Evolutionary conservation across 2,797 vertebrate genomes (phyloP).

Genomic region (Alcedo quadribrachys): DNA sequence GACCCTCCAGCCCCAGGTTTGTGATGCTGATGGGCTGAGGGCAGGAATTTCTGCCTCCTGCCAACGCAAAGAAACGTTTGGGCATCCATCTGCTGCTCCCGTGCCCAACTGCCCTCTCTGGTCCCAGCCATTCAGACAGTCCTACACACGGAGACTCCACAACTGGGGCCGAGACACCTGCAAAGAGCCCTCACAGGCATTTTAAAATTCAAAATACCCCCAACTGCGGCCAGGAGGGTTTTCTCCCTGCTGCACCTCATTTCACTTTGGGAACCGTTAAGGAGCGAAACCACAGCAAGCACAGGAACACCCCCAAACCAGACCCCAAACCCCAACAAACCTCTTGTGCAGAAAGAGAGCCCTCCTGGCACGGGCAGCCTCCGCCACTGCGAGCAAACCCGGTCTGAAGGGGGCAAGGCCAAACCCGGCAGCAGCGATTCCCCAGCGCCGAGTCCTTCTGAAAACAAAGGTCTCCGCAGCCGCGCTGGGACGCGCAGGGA

Average conservation of each 20-base stretch:
- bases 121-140: background rate
- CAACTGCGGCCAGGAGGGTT: background rate
- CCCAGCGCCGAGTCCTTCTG: background rate
- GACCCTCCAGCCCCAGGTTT: background rate
- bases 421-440: background rate
- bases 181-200: background rate
- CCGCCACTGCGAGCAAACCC: fast-evolving
- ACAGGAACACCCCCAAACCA: background rate
- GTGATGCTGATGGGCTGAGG: background rate
- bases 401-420: background rate
- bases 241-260: background rate
- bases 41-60: constrained; percentile 4
- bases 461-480: constrained; percentile 41
- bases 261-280: background rate
- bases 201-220: background rate
- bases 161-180: background rate
- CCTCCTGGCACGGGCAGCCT: fast-evolving
- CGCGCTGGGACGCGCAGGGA: background rate
- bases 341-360: background rate
- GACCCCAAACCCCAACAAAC: background rate
- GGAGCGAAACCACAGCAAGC: background rate
- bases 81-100: background rate
- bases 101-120: background rate
- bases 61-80: background rate
- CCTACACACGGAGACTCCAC: background rate